Evolutionary conservation across 2,797 vertebrate species (phyloP), one percentile per base, ranked within the genome.

Genomic region (Chaetodon trifasciatus): DNA sequence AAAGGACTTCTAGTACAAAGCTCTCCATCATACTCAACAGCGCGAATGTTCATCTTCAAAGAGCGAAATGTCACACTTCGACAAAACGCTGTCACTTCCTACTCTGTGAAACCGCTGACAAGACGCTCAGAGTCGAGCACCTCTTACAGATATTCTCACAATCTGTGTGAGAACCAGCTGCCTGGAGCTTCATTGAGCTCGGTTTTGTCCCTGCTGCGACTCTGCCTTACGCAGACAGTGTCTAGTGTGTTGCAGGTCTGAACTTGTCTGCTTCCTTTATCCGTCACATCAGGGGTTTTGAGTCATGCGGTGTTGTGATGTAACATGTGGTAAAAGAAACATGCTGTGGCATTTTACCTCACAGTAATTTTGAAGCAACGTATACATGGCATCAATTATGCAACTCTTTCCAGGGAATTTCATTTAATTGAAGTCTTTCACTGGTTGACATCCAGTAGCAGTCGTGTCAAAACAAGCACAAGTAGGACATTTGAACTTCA

Each of bases 211-310:
- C 1, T 11, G 66, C 47, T 24, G 5, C 52, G 24, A 40, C 65
- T 23, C 24, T 37, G 37, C 0, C 0, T 24, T 37, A 2, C 49
- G 39, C 28, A 62, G 35, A 74, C 6, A 53, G 15, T 2, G n/a
- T 79, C 24, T 21, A 2, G 13, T 7, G 1, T 2, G 17, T 0
- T 28, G 71, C 86, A 77, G 49, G 86, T 73, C 35, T 60, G 56
- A 24, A 61, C 87, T 67, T 37, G 79, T 81, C 15, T 3, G 23
- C 62, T 56, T 71, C 39, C 28, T 74, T 76, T 39, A 78, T 76
- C 58, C 19, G 21, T 81, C 66, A 23, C 24, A 70, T 81, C 57
- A 49, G 53, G 3, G 19, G 17, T 35, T 83, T 55, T 39, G 23
- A 81, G 58, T 55, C 57, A 23, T 9, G 24, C 39, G 17, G 5